Base-by-base conservation (phyloP, 2,888 invertebrate genomes). In the Sinhomidia bicolor region DNA sequence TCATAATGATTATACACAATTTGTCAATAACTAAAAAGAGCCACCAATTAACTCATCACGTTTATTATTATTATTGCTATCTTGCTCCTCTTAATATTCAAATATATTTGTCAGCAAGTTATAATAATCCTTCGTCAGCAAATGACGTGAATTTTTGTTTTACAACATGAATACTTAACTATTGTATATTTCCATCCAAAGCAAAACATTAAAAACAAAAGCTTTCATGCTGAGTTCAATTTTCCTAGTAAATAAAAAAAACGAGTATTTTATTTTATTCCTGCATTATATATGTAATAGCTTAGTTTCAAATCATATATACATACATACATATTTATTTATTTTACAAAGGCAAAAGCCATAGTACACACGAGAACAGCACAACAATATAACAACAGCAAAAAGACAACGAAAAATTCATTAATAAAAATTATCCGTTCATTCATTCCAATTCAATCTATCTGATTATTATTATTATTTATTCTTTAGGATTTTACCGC, bases 181-280 rank as follows among this genome's bases (percentile, higher is more conserved):
- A 14, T 62, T 62, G 62, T 54, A 54, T 4, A 26, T 10, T 29
- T 36, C 36, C 17, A 5, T 20, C n/a, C 60, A 65, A 32, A 65
- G 65, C 32, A 65, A 65, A 65, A 65, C 32, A 60, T 12, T 29
- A 65, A 36, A 65, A 32, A 60, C n/a, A n/a, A 5, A 29, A 65
- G 47, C n/a, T 17, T 65, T 44, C 81, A 81, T 65, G 81, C 81
- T 81, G 81, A n/a, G 81, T 44, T 65, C 81, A 47, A 29, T 81
- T 81, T 65, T 26, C 23, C 74, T 20, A 44, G 41, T 44, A 44
- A n/a, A n/a, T n/a, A n/a, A n/a, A n/a, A n/a, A n/a, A 65, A 68
- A 71, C 71, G 44, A 71, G 71, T 44, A 71, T 71, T 71, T 71
- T 71, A n/a, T 23, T 41, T 71, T 10, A 68, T 62, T n/a, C 23